Base-by-base conservation (phyloP, 2,113 vertebrate species). In the Micromys minutus region DNA sequence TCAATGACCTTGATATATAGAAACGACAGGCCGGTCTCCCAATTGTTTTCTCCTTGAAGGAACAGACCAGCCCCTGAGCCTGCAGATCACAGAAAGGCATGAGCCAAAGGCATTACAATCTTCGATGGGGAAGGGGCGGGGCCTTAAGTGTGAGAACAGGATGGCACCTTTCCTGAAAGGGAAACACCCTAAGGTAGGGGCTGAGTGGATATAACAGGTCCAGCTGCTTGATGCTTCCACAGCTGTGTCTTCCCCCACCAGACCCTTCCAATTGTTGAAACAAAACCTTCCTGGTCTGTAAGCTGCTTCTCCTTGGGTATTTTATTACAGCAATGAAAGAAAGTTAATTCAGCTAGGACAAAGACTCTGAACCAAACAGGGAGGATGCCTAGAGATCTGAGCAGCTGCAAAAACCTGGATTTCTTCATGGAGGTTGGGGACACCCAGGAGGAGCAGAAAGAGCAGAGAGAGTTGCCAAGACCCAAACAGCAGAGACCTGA, bases 361-460 rank as follows among this genome's bases (percentile, higher is more conserved):
- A 31, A 19, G 80, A 39, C 15, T 5, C 0, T n/a, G 36, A 52
- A 10, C 1, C 13, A 65, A 42, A 59, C 5, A 0, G 19, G 47
- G 84, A 52, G 11, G 24, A 52, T 45, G 4, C 57, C 39, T 1
- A n/a, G 87, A 69, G 3, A 31, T 3, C 50, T 39, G 39, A 65
- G 45, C 63, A n/a, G 63, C 63, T 45, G 24, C 71, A 5, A 22
- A 39, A 57, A n/a, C 59, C 59, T 13, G 29, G 80, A 47, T 75
- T 8, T 84, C 11, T 12, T 24, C 21, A 34, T 0, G 0, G 29
- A 45, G 39, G n/a, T 50, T 10, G 59, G n/a, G 65, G 45, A 34
- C 17, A 36, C 10, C 16, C 0, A 0, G 74, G 52, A 34, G 42
- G 31, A 0, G 69, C 29, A 4, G 4, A 21, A 0, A 0, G 13